Conservation (phyloP, 2,797 vertebrate genomes). For the Cottoperca gobio region DNA sequence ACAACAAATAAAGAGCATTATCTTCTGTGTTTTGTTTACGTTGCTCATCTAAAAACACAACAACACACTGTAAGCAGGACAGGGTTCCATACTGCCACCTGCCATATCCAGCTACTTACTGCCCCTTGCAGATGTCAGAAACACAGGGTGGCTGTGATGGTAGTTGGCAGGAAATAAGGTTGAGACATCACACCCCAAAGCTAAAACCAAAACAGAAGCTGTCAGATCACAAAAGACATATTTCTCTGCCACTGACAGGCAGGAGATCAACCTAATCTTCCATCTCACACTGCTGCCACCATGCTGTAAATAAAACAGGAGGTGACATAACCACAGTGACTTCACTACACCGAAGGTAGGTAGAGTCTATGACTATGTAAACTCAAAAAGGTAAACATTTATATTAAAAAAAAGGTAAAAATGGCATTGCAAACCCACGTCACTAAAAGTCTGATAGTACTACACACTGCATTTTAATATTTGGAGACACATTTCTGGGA, state of each 20-base stretch:
- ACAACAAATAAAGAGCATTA: conserved; percentile 32
- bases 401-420: too few species aligned
- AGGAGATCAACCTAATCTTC: conserved; percentile 69
- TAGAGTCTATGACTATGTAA: conserved; percentile 26
- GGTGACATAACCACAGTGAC: conserved; percentile 75
- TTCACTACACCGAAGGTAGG: conserved; percentile 59
- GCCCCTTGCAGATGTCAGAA: conserved; percentile 46
- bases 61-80: conserved; percentile 3
- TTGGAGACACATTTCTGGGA: neutral
- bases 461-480: neutral
- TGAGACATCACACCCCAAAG: conserved; percentile 52
- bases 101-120: conserved; percentile 39
- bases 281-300: conserved; percentile 58
- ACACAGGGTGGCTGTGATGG: conserved; percentile 33
- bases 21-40: conserved; percentile 1
- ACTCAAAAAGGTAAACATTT: too few species aligned
- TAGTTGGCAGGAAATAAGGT: conserved; percentile 55
- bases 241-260: conserved; percentile 52
- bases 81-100: conserved; percentile 31
- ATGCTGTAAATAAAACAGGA: conserved; percentile 79
- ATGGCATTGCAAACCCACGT: neutral
- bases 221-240: conserved; percentile 60
- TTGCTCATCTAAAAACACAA: conserved; percentile 26
- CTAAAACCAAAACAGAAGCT: conserved; percentile 42
- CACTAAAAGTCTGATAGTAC: neutral